These are phyloP conservation scores for Coluber constrictor DNA, from an alignment of 2,797 vertebrate species.

Conservation along the genomic window DNA sequence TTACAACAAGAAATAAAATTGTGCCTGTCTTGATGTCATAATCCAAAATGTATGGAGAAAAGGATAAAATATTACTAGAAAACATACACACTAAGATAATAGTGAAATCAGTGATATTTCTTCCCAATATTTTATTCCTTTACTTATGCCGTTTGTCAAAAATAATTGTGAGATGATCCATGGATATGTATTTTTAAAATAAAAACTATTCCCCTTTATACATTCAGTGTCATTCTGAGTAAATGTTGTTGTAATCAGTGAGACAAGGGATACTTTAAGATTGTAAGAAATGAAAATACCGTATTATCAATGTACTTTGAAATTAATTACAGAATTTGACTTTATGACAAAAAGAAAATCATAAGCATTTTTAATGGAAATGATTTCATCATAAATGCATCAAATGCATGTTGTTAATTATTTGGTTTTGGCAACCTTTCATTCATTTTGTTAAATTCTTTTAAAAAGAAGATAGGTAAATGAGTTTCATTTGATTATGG, in stretches of 20 bases:
- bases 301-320: conserved; percentile 33
- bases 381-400: neutral
- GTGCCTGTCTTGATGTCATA: neutral
- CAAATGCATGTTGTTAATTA: neutral
- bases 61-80: neutral
- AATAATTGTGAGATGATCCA: conserved; percentile 20
- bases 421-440: neutral
- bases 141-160: conserved; percentile 8
- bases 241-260: neutral
- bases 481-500: conserved; percentile 18
- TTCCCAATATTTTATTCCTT: conserved; percentile 24
- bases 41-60: neutral
- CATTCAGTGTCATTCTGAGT: neutral
- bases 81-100: neutral
- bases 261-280: conserved; percentile 27
- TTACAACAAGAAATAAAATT: neutral
- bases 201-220: conserved; percentile 8
- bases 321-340: conserved; percentile 33
- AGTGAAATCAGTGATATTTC: neutral
- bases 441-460: conserved; percentile 10
- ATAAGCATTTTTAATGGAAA: neutral
- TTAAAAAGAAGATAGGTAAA: conserved; percentile 28
- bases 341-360: conserved; percentile 17
- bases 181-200: conserved; percentile 26
- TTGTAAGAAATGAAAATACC: conserved; percentile 26